Evolutionary conservation across 2,888 invertebrate species (phyloP), one percentile per base, ranked within the genome.

Genomic region (Philonicus albiceps): DNA sequence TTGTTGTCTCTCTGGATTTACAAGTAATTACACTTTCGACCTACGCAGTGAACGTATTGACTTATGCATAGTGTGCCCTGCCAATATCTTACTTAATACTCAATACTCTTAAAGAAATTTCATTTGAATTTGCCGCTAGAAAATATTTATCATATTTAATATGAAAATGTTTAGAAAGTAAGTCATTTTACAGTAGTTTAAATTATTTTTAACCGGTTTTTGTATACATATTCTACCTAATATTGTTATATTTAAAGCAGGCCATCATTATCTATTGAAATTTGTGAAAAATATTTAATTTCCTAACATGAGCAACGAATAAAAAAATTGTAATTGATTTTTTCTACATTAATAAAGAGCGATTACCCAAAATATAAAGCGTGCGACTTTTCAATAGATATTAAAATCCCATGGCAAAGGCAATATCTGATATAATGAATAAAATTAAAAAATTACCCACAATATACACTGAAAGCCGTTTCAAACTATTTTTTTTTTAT

Each of bases 381-480:
- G 22, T 64, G 27, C 6, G 64, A 27, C 22, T 64, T 64, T 64
- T 64, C 64, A 27, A 22, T 22, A 64, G 64, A 64, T 64, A 64
- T 6, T 22, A 64, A n/a, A 43, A 49, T 49, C 64, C 64, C 22
- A 64, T 64, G 64, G 22, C 4, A 49, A 49, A 49, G 49, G 49
- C 49, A 49, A 49, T n/a, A 16, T 55, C 55, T 22, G 64, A 11
- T 64, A 11, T 0, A 64, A 64, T 64, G 64, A 64, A 27, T 64
- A 64, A 64, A 64, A 64, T 64, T 31, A 49, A 43, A 43, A 78
- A 30, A 78, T 3, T 49, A 78, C 78, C 78, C 78, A 78, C 78
- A 78, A 78, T 49, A 22, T 49, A 27, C 30, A 30, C 22, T 78
- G n/a, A 78, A 49, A 27, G n/a, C 31, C 43, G 49, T 27, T 78